Percentiles rank a stretch among this genome's conserved stretches.
Conservation (phyloP, 1,140 invertebrate genomes). For the Dryas iulia region DNA sequence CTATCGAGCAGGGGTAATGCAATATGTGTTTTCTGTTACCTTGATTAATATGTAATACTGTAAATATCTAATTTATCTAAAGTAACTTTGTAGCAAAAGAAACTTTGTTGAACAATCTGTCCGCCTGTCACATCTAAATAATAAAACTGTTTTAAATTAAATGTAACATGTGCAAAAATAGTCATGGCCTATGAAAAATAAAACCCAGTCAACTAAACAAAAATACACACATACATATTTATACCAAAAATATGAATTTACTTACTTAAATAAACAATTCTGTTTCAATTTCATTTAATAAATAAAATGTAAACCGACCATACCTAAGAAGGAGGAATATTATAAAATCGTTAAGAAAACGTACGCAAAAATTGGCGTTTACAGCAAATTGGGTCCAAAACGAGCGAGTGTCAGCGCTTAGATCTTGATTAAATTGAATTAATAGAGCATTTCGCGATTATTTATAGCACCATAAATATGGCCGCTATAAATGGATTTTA, state of each 20-base stretch:
- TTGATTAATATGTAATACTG: no score
- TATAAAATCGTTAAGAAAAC: neutral
- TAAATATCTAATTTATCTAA: no score
- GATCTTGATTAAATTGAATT: slow-evolving; percentile 1
- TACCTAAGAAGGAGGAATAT: neutral
- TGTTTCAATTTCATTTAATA: neutral
- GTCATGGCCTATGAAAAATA: no score
- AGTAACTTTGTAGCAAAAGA: no score
- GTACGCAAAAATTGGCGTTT: neutral
- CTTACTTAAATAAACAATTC: neutral
- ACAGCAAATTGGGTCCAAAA: neutral
- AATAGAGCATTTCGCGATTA: neutral
- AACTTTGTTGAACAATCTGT: no score
- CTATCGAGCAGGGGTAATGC: no score
- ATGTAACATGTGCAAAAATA: no score
- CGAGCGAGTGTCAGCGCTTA: neutral
- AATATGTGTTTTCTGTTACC: no score
- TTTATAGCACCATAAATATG: slow-evolving; percentile 3
- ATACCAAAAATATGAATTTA: neutral
- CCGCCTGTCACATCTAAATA: no score
- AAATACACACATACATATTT: no score
- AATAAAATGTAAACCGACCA: neutral
- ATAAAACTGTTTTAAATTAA: no score
- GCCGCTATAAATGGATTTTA: neutral
- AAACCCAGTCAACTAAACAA: no score